phyloP scores from a whole-genome alignment of 2,797 vertebrate species.

The Hydrophis major region DNA sequence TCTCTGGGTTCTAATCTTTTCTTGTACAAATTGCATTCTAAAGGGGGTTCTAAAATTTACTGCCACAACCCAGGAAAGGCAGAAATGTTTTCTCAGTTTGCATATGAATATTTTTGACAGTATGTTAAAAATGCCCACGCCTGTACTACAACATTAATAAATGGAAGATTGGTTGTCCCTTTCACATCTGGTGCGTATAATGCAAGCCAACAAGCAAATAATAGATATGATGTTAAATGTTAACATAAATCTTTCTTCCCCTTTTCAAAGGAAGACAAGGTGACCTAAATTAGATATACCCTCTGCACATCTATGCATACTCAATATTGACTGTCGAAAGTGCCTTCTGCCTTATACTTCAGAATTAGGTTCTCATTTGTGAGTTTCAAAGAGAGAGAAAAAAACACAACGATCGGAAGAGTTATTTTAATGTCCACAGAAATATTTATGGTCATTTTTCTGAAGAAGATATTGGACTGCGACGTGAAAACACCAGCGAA shows the following conservation, averaged over 20 bases:
- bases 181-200: not conserved
- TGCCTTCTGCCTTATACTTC: not conserved
- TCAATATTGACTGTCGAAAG: not conserved
- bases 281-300: not conserved
- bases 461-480: not conserved
- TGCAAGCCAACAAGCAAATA: not conserved
- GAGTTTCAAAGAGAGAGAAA: not conserved
- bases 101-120: not conserved
- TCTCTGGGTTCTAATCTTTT: not conserved
- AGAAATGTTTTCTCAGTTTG: not conserved
- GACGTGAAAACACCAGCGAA: constrained; percentile 15
- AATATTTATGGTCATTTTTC: not conserved
- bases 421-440: not conserved
- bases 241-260: not conserved
- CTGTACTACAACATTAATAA: not conserved
- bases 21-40: not conserved
- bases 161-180: not conserved
- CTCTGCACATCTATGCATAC: not conserved
- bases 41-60: not conserved
- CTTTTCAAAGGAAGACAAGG: not conserved
- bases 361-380: not conserved
- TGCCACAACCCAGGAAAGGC: not conserved
- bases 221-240: not conserved
- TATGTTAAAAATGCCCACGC: not conserved
- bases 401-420: not conserved